Evolutionary conservation across 2,888 invertebrate species (phyloP), one percentile per base, ranked within the genome.

Genomic region (Coelopa pilipes): DNA sequence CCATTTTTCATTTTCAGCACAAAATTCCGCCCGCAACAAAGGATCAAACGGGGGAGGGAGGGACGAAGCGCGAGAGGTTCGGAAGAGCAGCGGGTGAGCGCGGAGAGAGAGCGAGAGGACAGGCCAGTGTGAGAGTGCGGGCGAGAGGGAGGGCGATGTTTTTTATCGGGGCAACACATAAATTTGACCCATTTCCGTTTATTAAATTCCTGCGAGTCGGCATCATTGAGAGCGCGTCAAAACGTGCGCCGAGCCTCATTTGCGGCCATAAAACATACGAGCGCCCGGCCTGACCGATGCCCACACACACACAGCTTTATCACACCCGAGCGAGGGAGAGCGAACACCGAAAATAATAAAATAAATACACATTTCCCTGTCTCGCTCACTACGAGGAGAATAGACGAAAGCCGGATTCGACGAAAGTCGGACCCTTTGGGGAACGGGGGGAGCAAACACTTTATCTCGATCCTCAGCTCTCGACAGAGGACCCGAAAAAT

Each of bases 131-230:
- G 34, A 7, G 34, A 2, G 34, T 34, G 34, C 34, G 7, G 7
- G 34, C 2, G 34, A 34, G 7, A 34, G 34, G 7, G 34, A 7
- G 34, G 34, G 34, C 7, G 55, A 68, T 15, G 45, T 67, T 66
- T 73, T n/a, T 72, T 70, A 75, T 75, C 73, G 69, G 47, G 69
- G 57, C 59, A 66, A 63, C 72, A 72, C 72, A 76, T 76, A 76
- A 72, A 76, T 74, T 74, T 76, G 73, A 75, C 75, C 75, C 71
- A 76, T 72, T 76, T 76, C 76, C 74, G 74, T 74, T 76, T 76
- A 76, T 76, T 76, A 76, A 74, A 76, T 76, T 74, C 76, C 50
- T 66, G 24, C 66, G 17, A 50, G 66, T 49, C 49, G 49, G 50
- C 66, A 50, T 66, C 66, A 66, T 66, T 66, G 66, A 66, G 50